phyloP scores from a whole-genome alignment of 2,797 vertebrate species.

The Pristis pectinata region DNA sequence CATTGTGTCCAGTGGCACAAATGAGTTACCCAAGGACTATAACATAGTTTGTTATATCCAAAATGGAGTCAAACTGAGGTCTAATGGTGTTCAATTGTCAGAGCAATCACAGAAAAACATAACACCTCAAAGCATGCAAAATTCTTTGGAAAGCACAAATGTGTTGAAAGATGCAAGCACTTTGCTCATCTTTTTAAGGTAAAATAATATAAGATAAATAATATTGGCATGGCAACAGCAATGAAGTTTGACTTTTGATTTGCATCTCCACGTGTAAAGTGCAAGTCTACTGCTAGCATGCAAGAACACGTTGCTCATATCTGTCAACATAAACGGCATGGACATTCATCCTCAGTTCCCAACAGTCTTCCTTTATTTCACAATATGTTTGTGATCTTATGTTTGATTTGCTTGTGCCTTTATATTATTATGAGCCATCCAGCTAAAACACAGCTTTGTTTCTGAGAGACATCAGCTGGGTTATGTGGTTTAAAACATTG shows the following conservation, averaged over 20 bases:
- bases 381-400: slow-evolving; percentile 5
- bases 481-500: neutral
- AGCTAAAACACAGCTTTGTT: slow-evolving; percentile 10
- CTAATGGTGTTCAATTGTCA: neutral
- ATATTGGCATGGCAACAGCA: neutral
- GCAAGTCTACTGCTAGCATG: neutral
- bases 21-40: neutral
- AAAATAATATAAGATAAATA: neutral
- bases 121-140: neutral
- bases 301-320: neutral
- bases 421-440: neutral
- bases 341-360: neutral
- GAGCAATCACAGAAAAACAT: neutral
- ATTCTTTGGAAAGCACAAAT: neutral
- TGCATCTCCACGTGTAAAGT: neutral
- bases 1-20: neutral
- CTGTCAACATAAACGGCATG: neutral
- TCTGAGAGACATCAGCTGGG: neutral
- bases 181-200: neutral
- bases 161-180: neutral
- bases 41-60: neutral
- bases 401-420: slow-evolving; percentile 9
- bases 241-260: neutral
- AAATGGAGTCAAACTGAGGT: neutral
- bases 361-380: neutral